A percentile compares a stretch with the other conserved stretches of the same genome.
Conservation (phyloP, 2,797 vertebrate species). For the Halcyon badia region DNA sequence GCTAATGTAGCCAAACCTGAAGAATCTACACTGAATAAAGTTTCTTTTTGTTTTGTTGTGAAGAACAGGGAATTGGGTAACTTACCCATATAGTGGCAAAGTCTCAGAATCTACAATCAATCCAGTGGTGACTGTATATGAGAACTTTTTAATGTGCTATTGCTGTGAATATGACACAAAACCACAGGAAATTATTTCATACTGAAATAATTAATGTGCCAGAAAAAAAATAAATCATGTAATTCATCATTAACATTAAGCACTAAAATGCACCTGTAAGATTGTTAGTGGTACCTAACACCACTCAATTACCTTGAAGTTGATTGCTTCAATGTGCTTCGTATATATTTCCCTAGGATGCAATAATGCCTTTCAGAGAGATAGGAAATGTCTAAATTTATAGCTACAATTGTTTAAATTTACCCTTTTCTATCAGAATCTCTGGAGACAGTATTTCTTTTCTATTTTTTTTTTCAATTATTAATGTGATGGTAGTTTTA, state of each 20-base stretch:
- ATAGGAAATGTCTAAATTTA: conserved; percentile 17
- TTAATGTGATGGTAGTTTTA: conserved; percentile 47
- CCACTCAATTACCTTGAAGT: conserved; percentile 32
- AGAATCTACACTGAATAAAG: background rate
- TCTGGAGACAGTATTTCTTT: conserved; percentile 36
- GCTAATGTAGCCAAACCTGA: background rate
- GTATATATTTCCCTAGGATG: conserved; percentile 44
- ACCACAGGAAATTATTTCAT: background rate
- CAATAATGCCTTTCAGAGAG: conserved; percentile 39
- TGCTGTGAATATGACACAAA: background rate
- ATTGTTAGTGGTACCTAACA: conserved; percentile 14
- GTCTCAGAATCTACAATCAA: background rate
- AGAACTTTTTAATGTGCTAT: background rate
- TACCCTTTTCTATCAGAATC: background rate
- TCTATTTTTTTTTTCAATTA: background rate
- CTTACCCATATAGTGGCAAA: background rate
- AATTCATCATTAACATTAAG: conserved; percentile 13
- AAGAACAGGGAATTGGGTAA: background rate
- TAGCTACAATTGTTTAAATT: conserved; percentile 67
- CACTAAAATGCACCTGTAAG: background rate
- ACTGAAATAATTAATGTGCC: background rate
- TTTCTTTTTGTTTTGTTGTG: background rate
- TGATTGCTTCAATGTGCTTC: conserved; percentile 15
- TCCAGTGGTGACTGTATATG: background rate
- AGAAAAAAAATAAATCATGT: background rate